Evolutionary conservation across 2,113 vertebrate species (phyloP).

Genomic region (Panurus biarmicus): DNA sequence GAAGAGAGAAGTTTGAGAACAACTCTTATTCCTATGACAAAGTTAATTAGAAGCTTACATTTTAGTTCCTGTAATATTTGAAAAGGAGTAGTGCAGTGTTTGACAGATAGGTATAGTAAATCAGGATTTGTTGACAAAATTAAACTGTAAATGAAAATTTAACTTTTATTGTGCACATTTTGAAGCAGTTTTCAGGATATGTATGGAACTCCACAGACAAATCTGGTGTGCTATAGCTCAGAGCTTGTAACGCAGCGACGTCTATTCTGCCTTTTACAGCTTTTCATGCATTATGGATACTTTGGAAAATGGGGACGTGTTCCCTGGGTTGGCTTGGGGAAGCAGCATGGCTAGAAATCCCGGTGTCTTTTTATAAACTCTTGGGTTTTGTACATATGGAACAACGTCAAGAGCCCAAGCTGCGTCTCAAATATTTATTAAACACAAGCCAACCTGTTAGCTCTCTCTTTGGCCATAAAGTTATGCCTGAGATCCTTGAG

Average conservation of each 20-base stretch:
- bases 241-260: not conserved
- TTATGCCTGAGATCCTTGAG: not conserved
- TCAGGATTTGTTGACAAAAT: slow-evolving; percentile 39
- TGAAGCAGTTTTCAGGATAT: not conserved
- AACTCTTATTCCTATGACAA: slow-evolving; percentile 32
- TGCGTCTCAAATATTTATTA: not conserved
- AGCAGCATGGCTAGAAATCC: not conserved
- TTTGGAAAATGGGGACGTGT: not conserved
- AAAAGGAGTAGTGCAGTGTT: not conserved
- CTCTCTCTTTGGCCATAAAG: not conserved
- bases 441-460: not conserved
- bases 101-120: slow-evolving; percentile 27
- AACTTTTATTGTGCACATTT: slow-evolving; percentile 19
- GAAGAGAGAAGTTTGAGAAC: slow-evolving; percentile 42
- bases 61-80: slow-evolving; percentile 31
- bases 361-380: not conserved
- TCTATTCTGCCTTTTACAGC: not conserved
- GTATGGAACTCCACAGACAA: not conserved
- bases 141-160: slow-evolving; percentile 35
- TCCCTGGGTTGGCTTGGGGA: not conserved
- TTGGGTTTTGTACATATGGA: not conserved
- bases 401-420: not conserved
- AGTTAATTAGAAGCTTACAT: slow-evolving; percentile 39
- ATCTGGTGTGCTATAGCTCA: not conserved
- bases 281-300: not conserved